Base-by-base conservation (phyloP, 2,113 vertebrate genomes). In the Pantherophis guttatus region DNA sequence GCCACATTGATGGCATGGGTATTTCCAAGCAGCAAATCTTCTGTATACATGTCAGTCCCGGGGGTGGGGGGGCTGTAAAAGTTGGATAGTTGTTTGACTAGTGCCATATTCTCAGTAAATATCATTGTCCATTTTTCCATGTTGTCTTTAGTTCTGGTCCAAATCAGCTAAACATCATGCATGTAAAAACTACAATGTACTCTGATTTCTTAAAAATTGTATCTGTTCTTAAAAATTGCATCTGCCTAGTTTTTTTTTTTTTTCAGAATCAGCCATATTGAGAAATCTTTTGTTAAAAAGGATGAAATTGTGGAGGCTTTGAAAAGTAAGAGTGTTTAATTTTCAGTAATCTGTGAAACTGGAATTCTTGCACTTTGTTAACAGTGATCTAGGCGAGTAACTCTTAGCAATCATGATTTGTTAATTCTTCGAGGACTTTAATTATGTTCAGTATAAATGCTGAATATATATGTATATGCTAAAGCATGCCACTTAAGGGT, bases 251-350 rank as follows among this genome's bases (percentile, higher is more conserved):
- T 57, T 52, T 96, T 96, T 39, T 44, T 44, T 44, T 2, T 44
- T 39, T 39, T 39, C 97, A 99, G 99, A 96, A 99, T 99, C 97
- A 98, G 91, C 96, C 98, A 98, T 96, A 98, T 99, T 96, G 98
- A 97, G 89, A 99, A 99, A 98, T 98, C 98, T 5, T 99, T 98
- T 97, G 98, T 97, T 95, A 98, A 98, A 95, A 99, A 98, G 95
- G 98, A 98, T 94, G 97, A 96, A 93, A 97, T 96, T n/a, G 98
- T 99, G 96, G 99, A 99, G 93, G 99, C 99, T 93, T 97, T 99
- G 94, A 98, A 98, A 98, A 99, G 99, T 99, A 96, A 97, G 96
- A 96, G 10, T 33, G 95, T 57, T n/a, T 87, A 87, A 70, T 86
- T 95, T 95, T 88, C 48, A 89, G 93, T 89, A 53, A 48, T 93